Base-by-base conservation (phyloP, 92 coral and sea anemone genomes). In the Porites evermanni region DNA sequence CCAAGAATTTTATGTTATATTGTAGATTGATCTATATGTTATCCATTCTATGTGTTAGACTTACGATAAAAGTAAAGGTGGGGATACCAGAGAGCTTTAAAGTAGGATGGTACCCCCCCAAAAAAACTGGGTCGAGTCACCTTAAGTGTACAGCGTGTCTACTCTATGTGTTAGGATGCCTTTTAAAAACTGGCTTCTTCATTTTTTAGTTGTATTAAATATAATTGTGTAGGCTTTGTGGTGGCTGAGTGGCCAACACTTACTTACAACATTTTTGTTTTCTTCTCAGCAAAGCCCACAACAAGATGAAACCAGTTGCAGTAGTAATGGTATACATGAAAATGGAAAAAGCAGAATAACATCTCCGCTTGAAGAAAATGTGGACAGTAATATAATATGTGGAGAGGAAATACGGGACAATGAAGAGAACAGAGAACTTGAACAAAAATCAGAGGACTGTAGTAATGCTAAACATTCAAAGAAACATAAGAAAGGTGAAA, bases 331-430 rank as follows among this genome's bases (percentile, higher is more conserved):
- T 75, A 47, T 56, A 18, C 17, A 53, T 52, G 66, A 69, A 74
- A 68, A 78, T 26, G 82, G 67, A 68, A 59, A 73, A 32, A 26
- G 67, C 23, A 50, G 64, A 53, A 12, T 1, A 78, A 26, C 67
- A 44, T 47, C 79, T 19, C 60, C 64, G 21, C 53, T 12, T 5
- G 65, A 32, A 67, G 78, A 63, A 38, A 38, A 63, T 29, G 76
- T 54, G 71, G 53, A 75, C 4, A 64, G 26, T 19, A 59, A 51
- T 38, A 56, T 75, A 72, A 26, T 29, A 23, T 61, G 17, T 44
- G 68, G 50, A 21, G 81, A 80, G 64, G 80, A 79, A 70, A 72
- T 66, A 29, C 23, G 56, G 29, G 89, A 84, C 44, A 68, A 66
- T 72, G 59, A 74, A 65, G 68, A 85, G 38, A n/a, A 64, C 23